Percentiles rank a stretch among this genome's conserved stretches.
Conservation (phyloP, 2,797 vertebrate species). For the Hoplostethus atlanticus region DNA sequence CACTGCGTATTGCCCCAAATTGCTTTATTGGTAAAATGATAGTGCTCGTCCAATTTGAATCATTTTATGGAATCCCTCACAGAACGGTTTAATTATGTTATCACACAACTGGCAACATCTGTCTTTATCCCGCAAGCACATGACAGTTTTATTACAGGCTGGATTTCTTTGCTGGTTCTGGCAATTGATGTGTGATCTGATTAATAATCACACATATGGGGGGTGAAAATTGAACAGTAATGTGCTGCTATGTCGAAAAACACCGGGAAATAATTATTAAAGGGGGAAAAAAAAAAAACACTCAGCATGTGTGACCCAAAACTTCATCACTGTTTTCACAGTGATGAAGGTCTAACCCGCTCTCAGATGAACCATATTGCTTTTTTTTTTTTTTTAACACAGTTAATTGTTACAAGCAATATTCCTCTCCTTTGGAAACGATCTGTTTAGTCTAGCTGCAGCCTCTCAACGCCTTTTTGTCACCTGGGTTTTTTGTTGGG, state of each 20-base stretch:
- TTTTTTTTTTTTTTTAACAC: slow-evolving; percentile 39
- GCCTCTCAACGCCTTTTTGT: slow-evolving; percentile 52
- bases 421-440: slow-evolving; percentile 56
- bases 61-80: slow-evolving; percentile 90
- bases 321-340: slow-evolving; percentile 57
- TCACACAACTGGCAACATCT: slow-evolving; percentile 92
- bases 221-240: slow-evolving; percentile 87
- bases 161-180: slow-evolving; percentile 88
- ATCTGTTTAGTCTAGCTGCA: slow-evolving; percentile 70
- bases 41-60: slow-evolving; percentile 92
- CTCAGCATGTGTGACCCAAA: slow-evolving; percentile 54
- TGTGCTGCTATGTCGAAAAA: slow-evolving; percentile 76
- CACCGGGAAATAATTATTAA: slow-evolving; percentile 75
- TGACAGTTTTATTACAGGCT: slow-evolving; percentile 93
- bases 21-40: slow-evolving; percentile 92
- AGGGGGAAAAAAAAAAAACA: slow-evolving; percentile 47
- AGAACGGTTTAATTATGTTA: slow-evolving; percentile 92
- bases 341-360: slow-evolving; percentile 28
- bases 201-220: slow-evolving; percentile 89
- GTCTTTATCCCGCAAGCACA: slow-evolving; percentile 91
- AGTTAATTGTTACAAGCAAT: slow-evolving; percentile 59
- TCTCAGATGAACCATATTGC: slow-evolving; percentile 61
- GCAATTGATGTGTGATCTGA: slow-evolving; percentile 90
- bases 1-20: slow-evolving; percentile 89
- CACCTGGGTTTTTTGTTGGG: slow-evolving; percentile 37